phyloP scores from a whole-genome alignment of 35 echinoderm and acorn worm genomes.

The Lytechinus pictus region DNA sequence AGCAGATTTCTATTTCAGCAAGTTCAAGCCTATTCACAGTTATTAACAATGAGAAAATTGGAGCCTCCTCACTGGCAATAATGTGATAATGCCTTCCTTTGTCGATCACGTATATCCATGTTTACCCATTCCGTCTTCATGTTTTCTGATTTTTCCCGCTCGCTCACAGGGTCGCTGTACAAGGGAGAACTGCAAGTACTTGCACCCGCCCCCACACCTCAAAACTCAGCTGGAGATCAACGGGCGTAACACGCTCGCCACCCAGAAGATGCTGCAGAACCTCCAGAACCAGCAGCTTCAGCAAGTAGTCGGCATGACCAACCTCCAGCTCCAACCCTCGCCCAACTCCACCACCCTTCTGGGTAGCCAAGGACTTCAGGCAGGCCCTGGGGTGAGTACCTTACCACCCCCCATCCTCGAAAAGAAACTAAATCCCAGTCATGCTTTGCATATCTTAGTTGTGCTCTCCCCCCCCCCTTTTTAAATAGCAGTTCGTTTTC shows the following conservation, averaged over 20 bases:
- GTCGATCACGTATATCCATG: background rate
- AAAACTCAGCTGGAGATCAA: conserved; percentile 99
- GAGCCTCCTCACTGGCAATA: background rate
- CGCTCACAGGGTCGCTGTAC: conserved; percentile 90
- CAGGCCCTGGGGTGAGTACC: conserved; percentile 39
- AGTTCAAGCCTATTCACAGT: background rate
- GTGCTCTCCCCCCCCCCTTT: background rate
- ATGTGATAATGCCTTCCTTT: conserved; percentile 2
- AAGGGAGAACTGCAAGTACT: conserved; percentile 97
- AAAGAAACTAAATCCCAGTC: background rate
- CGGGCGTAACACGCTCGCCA: conserved; percentile 93
- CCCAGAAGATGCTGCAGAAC: conserved; percentile 97
- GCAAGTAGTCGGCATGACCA: conserved; percentile 53
- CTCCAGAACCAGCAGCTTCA: conserved; percentile 83
- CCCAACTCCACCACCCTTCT: background rate
- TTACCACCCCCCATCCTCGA: background rate
- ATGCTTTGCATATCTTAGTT: background rate
- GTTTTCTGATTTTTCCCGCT: background rate
- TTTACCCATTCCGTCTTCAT: background rate
- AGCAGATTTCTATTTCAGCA: background rate
- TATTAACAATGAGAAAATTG: background rate
- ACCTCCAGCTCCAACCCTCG: background rate
- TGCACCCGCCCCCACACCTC: conserved; percentile 97
- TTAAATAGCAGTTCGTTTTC: background rate
- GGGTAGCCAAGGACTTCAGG: background rate